A percentile compares a stretch with the other conserved stretches of the same genome.
Conservation (phyloP, 2,113 vertebrate species). For the Larimichthys polyactis region DNA sequence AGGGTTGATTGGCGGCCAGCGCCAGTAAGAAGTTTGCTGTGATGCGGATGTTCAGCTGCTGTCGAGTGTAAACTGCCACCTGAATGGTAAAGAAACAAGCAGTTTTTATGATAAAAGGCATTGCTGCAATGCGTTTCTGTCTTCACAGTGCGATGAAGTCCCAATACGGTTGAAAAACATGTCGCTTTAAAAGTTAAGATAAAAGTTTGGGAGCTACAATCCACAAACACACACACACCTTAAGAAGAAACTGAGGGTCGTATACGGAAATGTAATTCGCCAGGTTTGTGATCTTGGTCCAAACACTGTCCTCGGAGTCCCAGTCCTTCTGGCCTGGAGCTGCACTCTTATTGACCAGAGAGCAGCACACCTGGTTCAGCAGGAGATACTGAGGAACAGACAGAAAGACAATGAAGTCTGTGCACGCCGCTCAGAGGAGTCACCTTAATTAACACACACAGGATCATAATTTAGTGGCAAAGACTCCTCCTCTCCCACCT, state of each 20-base stretch:
- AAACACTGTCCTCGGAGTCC: conserved; percentile 44
- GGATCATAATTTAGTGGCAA: not conserved
- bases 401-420: not conserved
- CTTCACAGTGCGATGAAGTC: not conserved
- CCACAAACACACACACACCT: conserved; percentile 77
- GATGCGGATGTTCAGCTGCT: conserved; percentile 90
- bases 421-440: not conserved
- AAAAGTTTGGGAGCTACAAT: not conserved
- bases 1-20: conserved; percentile 82
- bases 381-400: conserved; percentile 83
- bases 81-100: conserved; percentile 53
- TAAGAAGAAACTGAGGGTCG: conserved; percentile 91
- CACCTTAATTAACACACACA: not conserved
- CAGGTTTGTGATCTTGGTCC: conserved; percentile 74
- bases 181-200: not conserved
- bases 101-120: not conserved
- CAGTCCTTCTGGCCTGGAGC: conserved; percentile 74
- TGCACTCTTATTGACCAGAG: conserved; percentile 77
- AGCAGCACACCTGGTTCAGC: conserved; percentile 85
- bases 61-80: conserved; percentile 90
- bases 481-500: conserved; percentile 61
- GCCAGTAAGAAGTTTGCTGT: conserved; percentile 90
- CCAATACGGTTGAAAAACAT: not conserved
- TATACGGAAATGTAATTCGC: conserved; percentile 78
- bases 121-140: not conserved